These are phyloP conservation scores for Thymelicus acteon DNA, from an alignment of 2,888 invertebrate species.

Conservation along the genomic window DNA sequence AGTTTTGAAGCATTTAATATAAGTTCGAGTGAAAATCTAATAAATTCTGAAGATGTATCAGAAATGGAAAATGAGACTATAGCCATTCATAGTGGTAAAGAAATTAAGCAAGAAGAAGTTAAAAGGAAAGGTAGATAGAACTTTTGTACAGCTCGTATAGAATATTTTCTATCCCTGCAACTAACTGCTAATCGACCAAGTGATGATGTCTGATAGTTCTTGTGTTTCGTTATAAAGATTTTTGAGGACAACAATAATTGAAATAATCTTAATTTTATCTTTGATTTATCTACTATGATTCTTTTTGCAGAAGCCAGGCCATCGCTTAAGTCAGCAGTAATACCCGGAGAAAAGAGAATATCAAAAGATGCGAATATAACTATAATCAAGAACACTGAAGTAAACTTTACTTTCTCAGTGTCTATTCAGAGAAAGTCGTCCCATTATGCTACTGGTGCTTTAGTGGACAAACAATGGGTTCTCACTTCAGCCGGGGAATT, in stretches of 20 bases:
- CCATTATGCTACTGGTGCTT: slow-evolving; percentile 69
- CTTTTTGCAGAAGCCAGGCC: slow-evolving; percentile 14
- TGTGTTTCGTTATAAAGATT: too few relatives aligned
- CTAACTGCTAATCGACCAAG: too few relatives aligned
- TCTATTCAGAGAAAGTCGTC: slow-evolving; percentile 69
- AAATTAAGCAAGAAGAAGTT: neutral
- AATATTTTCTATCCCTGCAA: too few relatives aligned
- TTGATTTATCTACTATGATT: neutral
- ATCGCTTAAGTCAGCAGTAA: slow-evolving; percentile 35
- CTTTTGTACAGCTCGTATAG: too few relatives aligned
- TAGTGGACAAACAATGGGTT: slow-evolving; percentile 65
- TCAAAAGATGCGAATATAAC: slow-evolving; percentile 40
- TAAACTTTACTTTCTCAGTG: slow-evolving; percentile 65
- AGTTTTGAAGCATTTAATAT: slow-evolving; percentile 43
- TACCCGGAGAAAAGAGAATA: slow-evolving; percentile 12
- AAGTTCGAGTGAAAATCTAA: slow-evolving; percentile 41
- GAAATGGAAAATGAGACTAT: slow-evolving; percentile 21
- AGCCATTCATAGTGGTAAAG: slow-evolving; percentile 11
- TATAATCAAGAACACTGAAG: slow-evolving; percentile 41
- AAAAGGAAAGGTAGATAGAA: neutral
- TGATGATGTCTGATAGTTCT: too few relatives aligned
- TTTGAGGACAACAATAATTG: too few relatives aligned
- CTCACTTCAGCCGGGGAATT: slow-evolving; percentile 68
- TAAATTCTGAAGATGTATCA: slow-evolving; percentile 21
- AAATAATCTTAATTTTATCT: too few relatives aligned